These are phyloP conservation scores for Hofmannophila pseudospretella DNA, from an alignment of 2,888 invertebrate species.

Conservation along the genomic window DNA sequence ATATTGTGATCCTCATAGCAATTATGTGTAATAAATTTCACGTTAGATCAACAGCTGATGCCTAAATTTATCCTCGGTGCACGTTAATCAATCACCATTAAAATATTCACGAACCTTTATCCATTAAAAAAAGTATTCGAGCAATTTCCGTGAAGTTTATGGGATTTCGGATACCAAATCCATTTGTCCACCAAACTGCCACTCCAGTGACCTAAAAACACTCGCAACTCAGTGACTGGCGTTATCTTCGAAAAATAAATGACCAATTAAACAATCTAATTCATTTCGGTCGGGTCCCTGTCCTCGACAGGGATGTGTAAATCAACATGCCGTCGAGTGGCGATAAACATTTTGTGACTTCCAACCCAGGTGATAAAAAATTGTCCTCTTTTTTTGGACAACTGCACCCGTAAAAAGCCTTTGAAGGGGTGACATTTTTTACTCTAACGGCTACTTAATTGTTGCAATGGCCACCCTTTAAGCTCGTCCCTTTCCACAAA, in stretches of 20 bases:
- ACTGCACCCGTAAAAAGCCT: slow-evolving; percentile 45
- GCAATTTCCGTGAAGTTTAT: background rate
- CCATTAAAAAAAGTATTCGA: background rate
- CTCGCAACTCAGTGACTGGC: slow-evolving; percentile 38
- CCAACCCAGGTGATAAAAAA: slow-evolving; percentile 75
- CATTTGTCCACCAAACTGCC: slow-evolving; percentile 16
- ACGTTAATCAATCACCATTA: background rate
- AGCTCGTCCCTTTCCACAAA: slow-evolving; percentile 55
- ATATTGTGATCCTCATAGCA: slow-evolving; percentile 57
- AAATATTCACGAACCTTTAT: slow-evolving; percentile 1
- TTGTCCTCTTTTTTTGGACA: slow-evolving; percentile 61
- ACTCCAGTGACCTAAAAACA: slow-evolving; percentile 55
- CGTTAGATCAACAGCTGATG: slow-evolving; percentile 62
- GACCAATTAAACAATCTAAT: slow-evolving; percentile 76
- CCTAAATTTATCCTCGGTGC: slow-evolving; percentile 29
- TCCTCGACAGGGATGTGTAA: slow-evolving; percentile 66
- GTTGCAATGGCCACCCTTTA: slow-evolving; percentile 64
- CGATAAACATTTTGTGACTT: slow-evolving; percentile 77
- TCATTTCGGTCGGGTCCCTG: slow-evolving; percentile 54
- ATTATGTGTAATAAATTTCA: slow-evolving; percentile 74
- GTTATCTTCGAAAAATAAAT: slow-evolving; percentile 48
- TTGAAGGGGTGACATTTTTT: slow-evolving; percentile 75
- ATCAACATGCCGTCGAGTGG: slow-evolving; percentile 72
- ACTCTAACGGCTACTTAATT: slow-evolving; percentile 68
- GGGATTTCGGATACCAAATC: background rate